phyloP scores from a whole-genome alignment of 2,797 vertebrate species.

The Apogon talboti region DNA sequence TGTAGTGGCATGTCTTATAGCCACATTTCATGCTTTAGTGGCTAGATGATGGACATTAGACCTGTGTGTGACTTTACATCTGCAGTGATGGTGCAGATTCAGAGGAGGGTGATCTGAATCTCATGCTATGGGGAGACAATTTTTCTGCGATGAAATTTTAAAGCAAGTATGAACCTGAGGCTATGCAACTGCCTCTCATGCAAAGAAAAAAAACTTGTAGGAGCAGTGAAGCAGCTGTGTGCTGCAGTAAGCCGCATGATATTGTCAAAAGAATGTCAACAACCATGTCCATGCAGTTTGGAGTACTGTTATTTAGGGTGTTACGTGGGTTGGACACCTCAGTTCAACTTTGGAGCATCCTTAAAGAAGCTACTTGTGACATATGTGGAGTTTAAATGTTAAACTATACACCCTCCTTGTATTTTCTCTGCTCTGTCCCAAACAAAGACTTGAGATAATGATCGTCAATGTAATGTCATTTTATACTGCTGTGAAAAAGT shows the following conservation, averaged over 20 bases:
- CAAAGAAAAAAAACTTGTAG: not conserved
- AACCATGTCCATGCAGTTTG: not conserved
- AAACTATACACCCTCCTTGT: no score
- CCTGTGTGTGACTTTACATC: slow-evolving; percentile 24
- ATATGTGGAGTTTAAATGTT: no score
- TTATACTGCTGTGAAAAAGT: no score
- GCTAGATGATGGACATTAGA: slow-evolving; percentile 35
- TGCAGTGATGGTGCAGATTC: slow-evolving; percentile 28
- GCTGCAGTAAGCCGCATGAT: not conserved
- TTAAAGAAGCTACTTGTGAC: no score
- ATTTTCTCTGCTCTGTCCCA: no score
- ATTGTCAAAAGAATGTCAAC: not conserved
- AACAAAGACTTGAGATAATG: no score
- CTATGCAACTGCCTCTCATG: slow-evolving; percentile 2
- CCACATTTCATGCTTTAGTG: slow-evolving; percentile 55
- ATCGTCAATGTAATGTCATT: no score
- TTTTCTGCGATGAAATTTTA: slow-evolving; percentile 9
- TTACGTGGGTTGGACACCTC: no score
- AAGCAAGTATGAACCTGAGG: slow-evolving; percentile 17
- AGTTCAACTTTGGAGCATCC: no score
- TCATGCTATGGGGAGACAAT: slow-evolving; percentile 6
- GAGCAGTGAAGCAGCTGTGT: not conserved
- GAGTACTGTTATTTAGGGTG: no score
- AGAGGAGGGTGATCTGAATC: slow-evolving; percentile 19
- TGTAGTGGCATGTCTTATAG: slow-evolving; percentile 63